Base-by-base conservation (phyloP, 2,797 vertebrate species). In the Sibirionetta formosa region DNA sequence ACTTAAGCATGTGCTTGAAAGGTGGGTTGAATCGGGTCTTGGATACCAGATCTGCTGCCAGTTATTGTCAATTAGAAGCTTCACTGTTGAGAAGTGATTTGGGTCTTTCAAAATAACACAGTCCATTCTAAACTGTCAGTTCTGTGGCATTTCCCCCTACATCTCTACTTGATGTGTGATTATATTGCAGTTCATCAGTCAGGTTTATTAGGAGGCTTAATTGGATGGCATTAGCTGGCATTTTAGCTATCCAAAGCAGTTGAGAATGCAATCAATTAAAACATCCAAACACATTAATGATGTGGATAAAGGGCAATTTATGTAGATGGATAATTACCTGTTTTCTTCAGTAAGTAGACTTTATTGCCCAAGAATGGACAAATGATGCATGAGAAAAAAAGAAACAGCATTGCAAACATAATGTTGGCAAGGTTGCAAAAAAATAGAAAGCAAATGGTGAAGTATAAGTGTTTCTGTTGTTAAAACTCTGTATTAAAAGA, bases 131-230 rank as follows among this genome's bases (percentile, higher is more conserved):
- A 94, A 12, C 82, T 72, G 92, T 88, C 94, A 95, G 33, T 76
- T 48, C 76, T 1, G 35, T 81, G 78, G 83, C 75, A 51, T 84
- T 95, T 90, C 38, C 63, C 73, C 90, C 58, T 50, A 22, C 60
- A 50, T 84, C 80, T 72, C 82, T 75, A 42, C 73, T 75, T 85
- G 77, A 71, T 76, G 79, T 86, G 95, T 87, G 93, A 87, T 84
- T 83, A 88, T 64, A 72, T 22, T 86, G 90, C 79, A 95, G 96
- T 96, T 98, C 98, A 98, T 99, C 98, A 97, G 97, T 42, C 97
- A 97, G 97, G 95, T 97, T 98, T 98, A 98, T 99, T 98, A 98
- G 98, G 93, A 97, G 95, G 92, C 82, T 97, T 98, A 98, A 99
- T 98, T 98, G 98, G 93, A 97, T 96, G 94, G 96, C 98, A 97